These are phyloP conservation scores for Lasioglossum marginatum DNA, from an alignment of 2,888 invertebrate species.

Conservation along the genomic window DNA sequence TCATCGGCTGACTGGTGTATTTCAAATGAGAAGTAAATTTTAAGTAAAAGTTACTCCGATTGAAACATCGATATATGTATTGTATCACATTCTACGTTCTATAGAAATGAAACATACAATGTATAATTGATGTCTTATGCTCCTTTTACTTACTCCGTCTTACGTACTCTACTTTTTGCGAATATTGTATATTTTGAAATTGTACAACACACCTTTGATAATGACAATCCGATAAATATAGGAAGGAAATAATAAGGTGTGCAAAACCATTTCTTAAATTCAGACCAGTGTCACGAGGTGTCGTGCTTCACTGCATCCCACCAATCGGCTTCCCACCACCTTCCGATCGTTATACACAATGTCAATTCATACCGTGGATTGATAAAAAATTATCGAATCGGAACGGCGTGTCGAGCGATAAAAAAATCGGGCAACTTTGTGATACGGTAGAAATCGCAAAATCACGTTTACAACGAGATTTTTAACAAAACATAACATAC, in stretches of 20 bases:
- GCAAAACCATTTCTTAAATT: slow-evolving; percentile 44
- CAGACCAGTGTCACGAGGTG: slow-evolving; percentile 44
- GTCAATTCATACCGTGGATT: slow-evolving; percentile 34
- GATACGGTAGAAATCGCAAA: neutral
- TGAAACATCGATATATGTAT: neutral
- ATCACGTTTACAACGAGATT: slow-evolving; percentile 2
- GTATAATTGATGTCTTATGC: neutral
- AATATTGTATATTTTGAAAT: neutral
- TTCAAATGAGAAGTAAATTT: neutral
- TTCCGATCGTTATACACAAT: slow-evolving; percentile 75
- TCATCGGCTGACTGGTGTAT: neutral
- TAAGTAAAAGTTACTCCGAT: neutral
- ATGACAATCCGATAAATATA: slow-evolving; percentile 33
- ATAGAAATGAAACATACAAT: neutral
- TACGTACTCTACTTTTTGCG: neutral
- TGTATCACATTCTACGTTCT: neutral
- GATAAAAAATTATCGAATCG: neutral
- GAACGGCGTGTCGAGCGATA: neutral
- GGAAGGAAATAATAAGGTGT: slow-evolving; percentile 28
- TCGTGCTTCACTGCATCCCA: slow-evolving; percentile 34
- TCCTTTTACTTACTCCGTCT: neutral
- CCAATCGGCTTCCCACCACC: slow-evolving; percentile 65
- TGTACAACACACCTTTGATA: slow-evolving; percentile 4
- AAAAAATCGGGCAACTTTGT: slow-evolving; percentile 21
- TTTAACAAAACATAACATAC: slow-evolving; percentile 4